These are phyloP conservation scores for Podocnemis expansa DNA, from an alignment of 2,113 vertebrate species.

Conservation along the genomic window DNA sequence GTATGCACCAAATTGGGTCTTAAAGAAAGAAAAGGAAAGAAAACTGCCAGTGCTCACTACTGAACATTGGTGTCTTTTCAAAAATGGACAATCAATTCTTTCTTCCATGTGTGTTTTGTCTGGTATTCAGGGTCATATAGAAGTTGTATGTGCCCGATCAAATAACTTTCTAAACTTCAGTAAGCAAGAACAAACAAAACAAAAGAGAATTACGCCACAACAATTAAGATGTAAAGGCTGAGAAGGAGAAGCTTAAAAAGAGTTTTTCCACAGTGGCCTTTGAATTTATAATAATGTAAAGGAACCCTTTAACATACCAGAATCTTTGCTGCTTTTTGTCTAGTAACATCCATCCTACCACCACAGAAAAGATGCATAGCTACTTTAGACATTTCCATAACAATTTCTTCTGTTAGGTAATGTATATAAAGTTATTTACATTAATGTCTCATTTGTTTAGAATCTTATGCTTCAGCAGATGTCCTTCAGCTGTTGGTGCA, in stretches of 20 bases:
- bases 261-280: background rate
- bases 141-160: background rate
- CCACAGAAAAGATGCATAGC: conserved; percentile 55
- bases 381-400: conserved; percentile 34
- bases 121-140: background rate
- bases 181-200: background rate
- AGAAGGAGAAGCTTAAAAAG: background rate
- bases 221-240: background rate
- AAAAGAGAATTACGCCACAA: background rate
- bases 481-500: conserved; percentile 64
- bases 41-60: accelerated
- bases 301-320: conserved; percentile 12
- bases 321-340: conserved; percentile 61
- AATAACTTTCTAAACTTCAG: background rate
- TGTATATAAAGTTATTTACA: conserved; percentile 64
- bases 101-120: background rate
- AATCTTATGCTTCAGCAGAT: conserved; percentile 50
- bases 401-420: conserved; percentile 56
- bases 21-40: background rate
- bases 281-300: background rate
- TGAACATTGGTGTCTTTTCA: background rate
- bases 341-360: conserved; percentile 11
- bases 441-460: conserved; percentile 65
- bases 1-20: background rate
- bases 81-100: background rate